phyloP scores from a whole-genome alignment of 2,888 invertebrate genomes.

The Troilus luridus region DNA sequence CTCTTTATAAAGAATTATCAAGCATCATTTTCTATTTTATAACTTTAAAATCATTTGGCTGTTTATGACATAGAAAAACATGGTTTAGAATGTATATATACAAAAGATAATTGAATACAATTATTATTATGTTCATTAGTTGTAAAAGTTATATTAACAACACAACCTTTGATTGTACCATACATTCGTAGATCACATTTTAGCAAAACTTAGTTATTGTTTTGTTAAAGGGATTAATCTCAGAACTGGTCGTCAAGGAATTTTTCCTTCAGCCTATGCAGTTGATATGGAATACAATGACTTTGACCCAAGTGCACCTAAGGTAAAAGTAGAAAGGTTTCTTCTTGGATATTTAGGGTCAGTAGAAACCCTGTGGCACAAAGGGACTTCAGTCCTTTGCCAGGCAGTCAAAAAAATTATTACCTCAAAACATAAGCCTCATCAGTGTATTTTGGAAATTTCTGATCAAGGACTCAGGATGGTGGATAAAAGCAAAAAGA shows the following conservation, averaged over 20 bases:
- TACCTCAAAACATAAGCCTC: conserved; percentile 69
- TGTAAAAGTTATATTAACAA: not conserved
- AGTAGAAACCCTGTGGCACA: conserved; percentile 95
- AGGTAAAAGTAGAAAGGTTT: conserved; percentile 89
- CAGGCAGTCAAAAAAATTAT: conserved; percentile 92
- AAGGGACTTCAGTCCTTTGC: conserved; percentile 95
- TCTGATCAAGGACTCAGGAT: conserved; percentile 96
- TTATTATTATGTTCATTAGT: not conserved
- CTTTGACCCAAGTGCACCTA: conserved; percentile 89
- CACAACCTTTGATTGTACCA: too few species aligned
- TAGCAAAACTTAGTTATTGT: not conserved
- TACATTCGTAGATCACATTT: not conserved
- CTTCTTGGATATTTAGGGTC: conserved; percentile 95
- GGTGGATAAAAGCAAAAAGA: conserved; percentile 86
- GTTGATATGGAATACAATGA: conserved; percentile 97
- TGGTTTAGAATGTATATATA: not conserved
- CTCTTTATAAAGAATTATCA: not conserved
- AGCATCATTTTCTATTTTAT: not conserved
- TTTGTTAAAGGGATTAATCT: conserved; percentile 87
- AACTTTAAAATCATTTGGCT: not conserved
- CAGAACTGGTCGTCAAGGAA: conserved; percentile 92
- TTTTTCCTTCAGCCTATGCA: conserved; percentile 97
- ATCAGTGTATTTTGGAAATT: conserved; percentile 92
- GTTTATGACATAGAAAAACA: not conserved
- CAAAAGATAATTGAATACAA: not conserved